phyloP scores from a whole-genome alignment of 2,888 invertebrate species.

The Cybosia mesomella region DNA sequence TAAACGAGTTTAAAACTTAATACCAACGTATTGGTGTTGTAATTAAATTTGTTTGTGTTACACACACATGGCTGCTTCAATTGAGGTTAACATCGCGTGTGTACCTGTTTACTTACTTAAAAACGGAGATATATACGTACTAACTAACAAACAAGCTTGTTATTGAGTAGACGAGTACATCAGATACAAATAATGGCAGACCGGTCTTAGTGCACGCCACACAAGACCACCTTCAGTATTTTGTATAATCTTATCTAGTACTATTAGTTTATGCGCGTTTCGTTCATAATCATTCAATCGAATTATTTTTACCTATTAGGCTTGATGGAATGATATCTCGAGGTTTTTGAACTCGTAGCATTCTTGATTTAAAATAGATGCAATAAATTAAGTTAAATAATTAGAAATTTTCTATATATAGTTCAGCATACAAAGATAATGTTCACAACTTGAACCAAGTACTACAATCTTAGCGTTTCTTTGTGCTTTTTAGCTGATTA shows the following conservation, averaged over 20 bases:
- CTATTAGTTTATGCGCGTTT: conserved; percentile 17
- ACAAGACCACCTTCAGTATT: conserved; percentile 12
- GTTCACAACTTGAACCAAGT: neutral
- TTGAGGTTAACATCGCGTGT: conserved; percentile 61
- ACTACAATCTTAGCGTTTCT: neutral
- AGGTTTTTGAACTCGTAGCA: conserved; percentile 23
- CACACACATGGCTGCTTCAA: conserved; percentile 50
- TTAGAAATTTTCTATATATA: neutral
- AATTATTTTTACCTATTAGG: conserved; percentile 26
- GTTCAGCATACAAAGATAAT: neutral
- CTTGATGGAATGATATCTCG: conserved; percentile 18
- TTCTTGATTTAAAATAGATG: conserved; percentile 22
- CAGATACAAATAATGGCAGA: conserved; percentile 43
- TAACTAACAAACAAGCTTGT: conserved; percentile 49
- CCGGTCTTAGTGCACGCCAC: conserved; percentile 34
- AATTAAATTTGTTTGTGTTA: conserved; percentile 49
- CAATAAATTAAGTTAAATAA: too few relatives aligned
- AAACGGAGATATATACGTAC: conserved; percentile 31
- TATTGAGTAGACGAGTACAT: conserved; percentile 48
- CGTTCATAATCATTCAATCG: conserved; percentile 20
- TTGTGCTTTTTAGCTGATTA: neutral
- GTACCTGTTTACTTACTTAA: conserved; percentile 38
- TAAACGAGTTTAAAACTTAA: conserved; percentile 61
- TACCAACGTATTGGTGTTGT: conserved; percentile 54
- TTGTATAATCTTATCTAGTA: conserved; percentile 23